A percentile compares a stretch with the other conserved stretches of the same genome.
Conservation (phyloP, 2,888 invertebrate genomes). For the Cancer borealis region DNA sequence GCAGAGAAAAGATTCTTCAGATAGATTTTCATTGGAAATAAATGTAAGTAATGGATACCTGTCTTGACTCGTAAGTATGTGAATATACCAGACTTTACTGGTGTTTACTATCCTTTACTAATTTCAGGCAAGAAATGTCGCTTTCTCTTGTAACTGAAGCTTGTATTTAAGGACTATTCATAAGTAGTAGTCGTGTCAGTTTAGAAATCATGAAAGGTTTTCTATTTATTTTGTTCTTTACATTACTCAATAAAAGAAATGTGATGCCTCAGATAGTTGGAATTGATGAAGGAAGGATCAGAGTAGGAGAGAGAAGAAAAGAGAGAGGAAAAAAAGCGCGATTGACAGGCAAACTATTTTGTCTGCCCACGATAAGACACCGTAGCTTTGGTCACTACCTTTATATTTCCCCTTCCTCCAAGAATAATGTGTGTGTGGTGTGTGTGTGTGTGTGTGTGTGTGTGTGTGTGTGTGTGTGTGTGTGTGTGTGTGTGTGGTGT, state of each 20-base stretch:
- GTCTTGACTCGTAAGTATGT: not conserved
- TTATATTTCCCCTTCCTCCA: not conserved
- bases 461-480: slow-evolving; percentile 22
- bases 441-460: slow-evolving; percentile 27
- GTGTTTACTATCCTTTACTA: slow-evolving; percentile 13
- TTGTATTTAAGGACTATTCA: not conserved
- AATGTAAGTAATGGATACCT: not conserved
- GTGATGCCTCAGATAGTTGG: not conserved
- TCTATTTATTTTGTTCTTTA: not conserved
- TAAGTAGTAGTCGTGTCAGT: not conserved
- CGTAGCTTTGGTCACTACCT: not conserved
- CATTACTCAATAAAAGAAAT: not conserved
- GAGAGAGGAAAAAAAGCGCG: not conserved
- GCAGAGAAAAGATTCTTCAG: not conserved
- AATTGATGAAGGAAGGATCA: not conserved
- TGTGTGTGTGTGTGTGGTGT: slow-evolving; percentile 36
- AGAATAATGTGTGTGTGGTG: not conserved
- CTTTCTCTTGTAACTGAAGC: not conserved
- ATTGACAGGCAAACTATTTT: not conserved
- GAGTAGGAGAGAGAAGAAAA: not conserved
- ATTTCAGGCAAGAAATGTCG: slow-evolving; percentile 4
- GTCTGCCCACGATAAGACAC: not conserved
- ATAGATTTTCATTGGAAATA: not conserved
- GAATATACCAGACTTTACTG: not conserved
- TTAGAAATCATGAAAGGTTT: not conserved